phyloP scores from a whole-genome alignment of 2,888 invertebrate genomes.

The Troglohyphantes excavatus region DNA sequence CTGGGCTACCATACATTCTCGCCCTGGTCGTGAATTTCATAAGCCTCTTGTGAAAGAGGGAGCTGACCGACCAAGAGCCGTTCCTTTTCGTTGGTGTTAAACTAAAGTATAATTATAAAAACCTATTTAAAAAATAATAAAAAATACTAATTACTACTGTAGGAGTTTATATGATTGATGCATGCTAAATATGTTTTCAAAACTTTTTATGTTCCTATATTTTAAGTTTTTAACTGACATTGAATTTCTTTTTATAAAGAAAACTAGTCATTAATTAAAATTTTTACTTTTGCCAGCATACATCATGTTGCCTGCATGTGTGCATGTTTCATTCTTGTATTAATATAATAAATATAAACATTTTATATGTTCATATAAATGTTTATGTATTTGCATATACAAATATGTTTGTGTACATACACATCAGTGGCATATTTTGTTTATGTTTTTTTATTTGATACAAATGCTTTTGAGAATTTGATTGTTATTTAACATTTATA shows the following conservation, averaged over 20 bases:
- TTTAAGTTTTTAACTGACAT: constrained; percentile 10
- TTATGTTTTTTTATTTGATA: not conserved
- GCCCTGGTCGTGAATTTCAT: constrained; percentile 98
- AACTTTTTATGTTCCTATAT: constrained; percentile 60
- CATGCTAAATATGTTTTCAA: constrained; percentile 35
- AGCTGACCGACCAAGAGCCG: constrained; percentile 96
- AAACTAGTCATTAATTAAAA: constrained; percentile 47
- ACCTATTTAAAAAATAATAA: constrained; percentile 7
- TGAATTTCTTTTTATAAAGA: constrained; percentile 38
- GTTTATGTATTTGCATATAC: constrained; percentile 16
- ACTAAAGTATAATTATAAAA: not conserved
- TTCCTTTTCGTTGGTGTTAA: constrained; percentile 95
- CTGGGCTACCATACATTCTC: constrained; percentile 99
- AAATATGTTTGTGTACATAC: constrained; percentile 11
- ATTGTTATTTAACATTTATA: too few species aligned
- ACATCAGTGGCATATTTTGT: constrained; percentile 4
- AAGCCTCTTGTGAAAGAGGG: constrained; percentile 99
- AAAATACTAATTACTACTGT: constrained; percentile 24
- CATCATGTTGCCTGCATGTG: constrained; percentile 19
- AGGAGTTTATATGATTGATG: constrained; percentile 25
- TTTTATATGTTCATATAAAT: not conserved
- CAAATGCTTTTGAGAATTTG: too few species aligned
- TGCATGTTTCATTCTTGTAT: constrained; percentile 2
- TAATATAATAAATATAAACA: not conserved
- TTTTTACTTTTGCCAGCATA: constrained; percentile 52